phyloP scores from a whole-genome alignment of 2,113 vertebrate species.

The Rhea pennata region DNA sequence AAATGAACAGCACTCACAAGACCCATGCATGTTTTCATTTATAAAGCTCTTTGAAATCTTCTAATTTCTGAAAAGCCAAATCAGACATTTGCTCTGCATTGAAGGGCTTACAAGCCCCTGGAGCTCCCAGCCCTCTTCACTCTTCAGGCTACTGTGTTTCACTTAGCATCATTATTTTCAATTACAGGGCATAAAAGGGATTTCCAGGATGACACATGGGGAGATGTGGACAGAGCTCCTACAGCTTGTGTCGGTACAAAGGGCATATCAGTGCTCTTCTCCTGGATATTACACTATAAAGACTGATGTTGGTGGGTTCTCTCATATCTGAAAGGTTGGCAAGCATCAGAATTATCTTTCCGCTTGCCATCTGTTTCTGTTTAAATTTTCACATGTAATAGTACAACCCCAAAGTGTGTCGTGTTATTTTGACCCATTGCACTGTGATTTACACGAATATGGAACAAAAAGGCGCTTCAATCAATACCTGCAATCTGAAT shows the following conservation, averaged over 20 bases:
- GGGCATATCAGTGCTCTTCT: background rate
- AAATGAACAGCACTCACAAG: background rate
- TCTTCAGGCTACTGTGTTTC: slow-evolving; percentile 13
- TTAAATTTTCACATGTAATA: slow-evolving; percentile 57
- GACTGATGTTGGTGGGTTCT: slow-evolving; percentile 9
- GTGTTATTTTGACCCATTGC: slow-evolving; percentile 60
- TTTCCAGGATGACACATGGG: background rate
- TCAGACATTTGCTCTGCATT: background rate
- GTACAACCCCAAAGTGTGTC: slow-evolving; percentile 3
- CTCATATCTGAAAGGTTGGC: background rate
- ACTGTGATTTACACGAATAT: slow-evolving; percentile 2
- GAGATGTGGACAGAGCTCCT: background rate
- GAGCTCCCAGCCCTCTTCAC: background rate
- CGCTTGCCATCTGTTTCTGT: slow-evolving; percentile 43
- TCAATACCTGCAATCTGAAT: slow-evolving; percentile 29
- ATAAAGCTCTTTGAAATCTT: background rate
- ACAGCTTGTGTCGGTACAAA: background rate
- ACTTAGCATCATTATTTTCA: slow-evolving; percentile 32
- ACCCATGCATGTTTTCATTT: background rate
- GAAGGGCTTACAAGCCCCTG: background rate
- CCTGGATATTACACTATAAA: background rate
- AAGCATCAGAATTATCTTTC: slow-evolving; percentile 32
- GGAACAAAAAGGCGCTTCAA: slow-evolving; percentile 29
- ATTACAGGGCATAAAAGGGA: slow-evolving; percentile 12
- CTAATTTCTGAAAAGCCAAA: background rate